Percentiles rank a stretch among this genome's conserved stretches.
These are phyloP conservation scores for Cheirogaleus medius DNA, from an alignment of 2,113 vertebrate genomes.

Conservation along the genomic window DNA sequence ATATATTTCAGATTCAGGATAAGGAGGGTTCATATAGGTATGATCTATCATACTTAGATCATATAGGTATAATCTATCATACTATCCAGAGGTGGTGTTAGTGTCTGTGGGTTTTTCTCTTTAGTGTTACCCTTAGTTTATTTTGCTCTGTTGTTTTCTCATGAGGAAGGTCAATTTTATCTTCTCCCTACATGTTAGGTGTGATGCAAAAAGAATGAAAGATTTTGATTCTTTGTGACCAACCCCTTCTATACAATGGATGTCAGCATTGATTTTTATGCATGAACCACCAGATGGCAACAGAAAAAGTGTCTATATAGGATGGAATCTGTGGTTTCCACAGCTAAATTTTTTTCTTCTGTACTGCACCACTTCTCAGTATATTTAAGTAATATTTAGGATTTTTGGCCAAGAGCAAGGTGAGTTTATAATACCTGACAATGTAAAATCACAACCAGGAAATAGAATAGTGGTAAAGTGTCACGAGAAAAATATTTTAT, in stretches of 20 bases:
- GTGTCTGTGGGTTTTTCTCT: not conserved
- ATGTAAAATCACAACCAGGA: slow-evolving; percentile 13
- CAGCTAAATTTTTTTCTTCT: not conserved
- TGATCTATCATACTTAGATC: not conserved
- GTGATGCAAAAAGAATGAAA: not conserved
- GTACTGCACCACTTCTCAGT: not conserved
- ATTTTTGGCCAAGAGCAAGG: not conserved
- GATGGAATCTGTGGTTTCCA: slow-evolving; percentile 32
- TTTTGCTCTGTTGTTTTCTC: not conserved
- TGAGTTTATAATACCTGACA: slow-evolving; percentile 25
- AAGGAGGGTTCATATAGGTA: not conserved
- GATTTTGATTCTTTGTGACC: not conserved
- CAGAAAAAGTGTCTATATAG: slow-evolving; percentile 57
- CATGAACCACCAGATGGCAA: slow-evolving; percentile 74
- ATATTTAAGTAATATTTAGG: not conserved
- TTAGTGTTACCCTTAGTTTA: not conserved
- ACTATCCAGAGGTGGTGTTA: not conserved
- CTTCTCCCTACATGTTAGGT: not conserved
- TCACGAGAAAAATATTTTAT: slow-evolving; percentile 19
- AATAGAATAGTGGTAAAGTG: not conserved
- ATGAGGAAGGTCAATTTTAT: not conserved
- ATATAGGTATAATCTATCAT: not conserved
- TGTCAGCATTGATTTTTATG: slow-evolving; percentile 28
- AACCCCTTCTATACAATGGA: not conserved
- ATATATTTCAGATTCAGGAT: not conserved